Percentiles rank a stretch among this genome's conserved stretches.
These are phyloP conservation scores for Telmatherina bonti DNA, from an alignment of 2,797 vertebrate species.

Conservation along the genomic window DNA sequence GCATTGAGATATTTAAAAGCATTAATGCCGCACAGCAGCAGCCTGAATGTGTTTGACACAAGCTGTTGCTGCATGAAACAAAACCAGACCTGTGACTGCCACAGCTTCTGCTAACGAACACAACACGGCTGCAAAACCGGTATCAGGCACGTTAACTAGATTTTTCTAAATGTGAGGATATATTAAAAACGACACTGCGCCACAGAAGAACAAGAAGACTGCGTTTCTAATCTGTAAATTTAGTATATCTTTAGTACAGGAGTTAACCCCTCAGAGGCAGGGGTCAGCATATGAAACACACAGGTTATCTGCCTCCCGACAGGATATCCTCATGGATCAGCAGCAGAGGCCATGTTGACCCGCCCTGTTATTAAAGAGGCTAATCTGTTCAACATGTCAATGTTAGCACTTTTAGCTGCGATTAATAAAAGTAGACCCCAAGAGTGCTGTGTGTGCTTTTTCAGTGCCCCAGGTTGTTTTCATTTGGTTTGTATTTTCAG, in stretches of 20 bases:
- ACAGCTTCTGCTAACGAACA: constrained; percentile 52
- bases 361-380: constrained; percentile 86
- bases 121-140: constrained; percentile 13
- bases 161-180: not conserved
- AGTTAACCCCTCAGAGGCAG: constrained; percentile 53
- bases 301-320: constrained; percentile 75
- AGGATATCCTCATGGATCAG: constrained; percentile 82
- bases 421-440: constrained; percentile 93
- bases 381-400: constrained; percentile 95
- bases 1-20: constrained; percentile 74
- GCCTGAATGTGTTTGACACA: constrained; percentile 61
- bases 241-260: constrained; percentile 61
- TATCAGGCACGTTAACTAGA: not conserved
- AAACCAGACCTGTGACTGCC: constrained; percentile 53
- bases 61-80: constrained; percentile 60
- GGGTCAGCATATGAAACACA: constrained; percentile 73
- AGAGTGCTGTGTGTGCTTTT: constrained; percentile 86
- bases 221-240: constrained; percentile 17
- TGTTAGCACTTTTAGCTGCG: constrained; percentile 94
- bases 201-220: not conserved
- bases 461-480: constrained; percentile 82
- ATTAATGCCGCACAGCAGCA: constrained; percentile 68
- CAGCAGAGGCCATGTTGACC: constrained; percentile 83
- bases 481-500: constrained; percentile 78
- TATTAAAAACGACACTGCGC: not conserved